phyloP scores from a whole-genome alignment of 2,888 invertebrate genomes.

The Leptinotarsa juncta region DNA sequence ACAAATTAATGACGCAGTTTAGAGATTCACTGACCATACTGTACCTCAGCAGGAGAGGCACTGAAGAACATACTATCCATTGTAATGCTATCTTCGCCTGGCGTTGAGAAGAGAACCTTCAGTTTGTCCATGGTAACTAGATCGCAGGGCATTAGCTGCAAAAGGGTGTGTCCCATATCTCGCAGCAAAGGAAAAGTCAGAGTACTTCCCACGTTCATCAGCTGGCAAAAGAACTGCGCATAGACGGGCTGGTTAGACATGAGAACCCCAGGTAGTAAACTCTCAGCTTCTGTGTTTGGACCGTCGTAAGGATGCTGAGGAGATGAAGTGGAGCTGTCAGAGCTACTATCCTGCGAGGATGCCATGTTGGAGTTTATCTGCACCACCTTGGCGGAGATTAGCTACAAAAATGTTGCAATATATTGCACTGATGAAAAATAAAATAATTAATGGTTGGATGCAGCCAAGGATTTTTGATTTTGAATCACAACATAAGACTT shows the following conservation, averaged over 20 bases:
- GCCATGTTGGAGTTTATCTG: constrained; percentile 78
- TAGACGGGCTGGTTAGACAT: constrained; percentile 86
- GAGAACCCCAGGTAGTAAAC: constrained; percentile 88
- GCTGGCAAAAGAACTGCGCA: constrained; percentile 83
- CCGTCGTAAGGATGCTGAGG: constrained; percentile 88
- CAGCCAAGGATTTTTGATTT: background rate
- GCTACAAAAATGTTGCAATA: constrained; percentile 62
- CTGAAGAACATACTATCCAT: constrained; percentile 77
- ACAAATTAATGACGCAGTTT: no score
- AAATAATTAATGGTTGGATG: constrained; percentile 6
- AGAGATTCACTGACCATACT: no score
- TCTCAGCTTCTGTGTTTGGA: constrained; percentile 86
- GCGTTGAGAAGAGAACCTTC: constrained; percentile 68
- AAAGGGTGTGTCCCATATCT: constrained; percentile 84
- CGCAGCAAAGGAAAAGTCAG: constrained; percentile 83
- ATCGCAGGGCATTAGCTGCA: constrained; percentile 84
- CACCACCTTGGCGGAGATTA: constrained; percentile 81
- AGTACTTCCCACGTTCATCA: constrained; percentile 89
- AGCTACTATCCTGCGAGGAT: constrained; percentile 91
- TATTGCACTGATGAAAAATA: constrained; percentile 25
- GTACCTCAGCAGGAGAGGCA: constrained; percentile 78
- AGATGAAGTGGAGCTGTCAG: constrained; percentile 93
- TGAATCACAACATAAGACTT: background rate
- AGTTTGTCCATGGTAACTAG: constrained; percentile 69
- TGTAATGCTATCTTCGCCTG: constrained; percentile 63